Conservation (phyloP, 2,888 invertebrate species). For the Rotaria magnacalcarata region DNA sequence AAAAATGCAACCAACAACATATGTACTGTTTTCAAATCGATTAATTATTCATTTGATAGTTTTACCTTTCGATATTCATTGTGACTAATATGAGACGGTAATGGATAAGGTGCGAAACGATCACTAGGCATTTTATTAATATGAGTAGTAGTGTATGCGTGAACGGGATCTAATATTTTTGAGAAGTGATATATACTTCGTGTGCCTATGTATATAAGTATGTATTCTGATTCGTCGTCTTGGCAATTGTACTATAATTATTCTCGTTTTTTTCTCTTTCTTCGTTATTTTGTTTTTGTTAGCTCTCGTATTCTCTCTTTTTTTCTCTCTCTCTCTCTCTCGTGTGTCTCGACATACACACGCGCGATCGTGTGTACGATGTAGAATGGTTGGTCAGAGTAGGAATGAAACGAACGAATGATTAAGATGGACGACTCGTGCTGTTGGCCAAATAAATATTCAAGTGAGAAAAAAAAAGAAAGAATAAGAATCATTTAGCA, state of each 20-base stretch:
- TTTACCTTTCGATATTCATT: slow-evolving; percentile 44
- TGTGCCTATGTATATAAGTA: background rate
- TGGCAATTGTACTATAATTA: background rate
- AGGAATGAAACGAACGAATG: background rate
- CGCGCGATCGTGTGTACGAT: slow-evolving; percentile 18
- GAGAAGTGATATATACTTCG: background rate
- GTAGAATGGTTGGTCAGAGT: background rate
- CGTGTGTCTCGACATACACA: background rate
- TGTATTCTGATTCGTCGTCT: slow-evolving; percentile 21
- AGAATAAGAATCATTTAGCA: background rate
- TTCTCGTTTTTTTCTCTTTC: background rate
- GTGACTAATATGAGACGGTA: background rate
- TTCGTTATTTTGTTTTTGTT: background rate
- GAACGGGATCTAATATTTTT: slow-evolving; percentile 1
- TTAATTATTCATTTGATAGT: background rate
- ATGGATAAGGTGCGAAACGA: slow-evolving; percentile 19
- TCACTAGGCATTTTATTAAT: background rate
- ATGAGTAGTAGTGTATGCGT: background rate
- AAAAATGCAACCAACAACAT: background rate
- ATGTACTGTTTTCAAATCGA: background rate
- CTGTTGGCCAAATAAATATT: slow-evolving; percentile 26
- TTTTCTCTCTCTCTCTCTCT: background rate
- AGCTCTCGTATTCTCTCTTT: background rate
- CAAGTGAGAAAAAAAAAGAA: background rate
- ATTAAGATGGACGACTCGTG: slow-evolving; percentile 26